Evolutionary conservation across 2,113 vertebrate species (phyloP).

Genomic region (Equus quagga): DNA sequence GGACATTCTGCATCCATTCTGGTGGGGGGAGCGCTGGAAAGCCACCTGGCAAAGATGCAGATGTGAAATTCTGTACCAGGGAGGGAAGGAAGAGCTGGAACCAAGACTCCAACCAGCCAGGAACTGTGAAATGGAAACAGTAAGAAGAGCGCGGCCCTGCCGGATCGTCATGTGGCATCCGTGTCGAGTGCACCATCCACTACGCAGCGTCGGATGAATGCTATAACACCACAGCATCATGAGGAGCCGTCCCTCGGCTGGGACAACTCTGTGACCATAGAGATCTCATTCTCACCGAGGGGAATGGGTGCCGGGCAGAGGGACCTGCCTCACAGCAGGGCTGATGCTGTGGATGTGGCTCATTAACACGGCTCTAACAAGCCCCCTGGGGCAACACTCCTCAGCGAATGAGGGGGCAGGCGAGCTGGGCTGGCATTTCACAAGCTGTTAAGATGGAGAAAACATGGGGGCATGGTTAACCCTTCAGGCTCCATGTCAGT

Average conservation of each 20-base stretch:
- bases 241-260: accelerated
- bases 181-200: accelerated
- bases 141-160: neutral
- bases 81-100: neutral
- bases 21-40: accelerated
- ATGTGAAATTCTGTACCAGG: neutral
- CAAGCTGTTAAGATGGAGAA: neutral
- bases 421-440: neutral
- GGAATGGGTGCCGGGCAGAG: neutral
- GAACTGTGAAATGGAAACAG: neutral
- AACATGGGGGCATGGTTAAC: neutral
- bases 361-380: neutral
- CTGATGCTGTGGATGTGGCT: neutral
- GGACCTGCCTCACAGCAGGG: neutral
- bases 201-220: accelerated
- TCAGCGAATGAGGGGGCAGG: neutral
- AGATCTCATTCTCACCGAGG: neutral
- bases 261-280: neutral
- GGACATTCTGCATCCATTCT: too few relatives aligned
- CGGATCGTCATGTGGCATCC: accelerated
- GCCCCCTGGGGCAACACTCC: neutral
- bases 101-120: neutral
- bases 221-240: accelerated
- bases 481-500: neutral
- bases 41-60: accelerated